Conservation (phyloP, 1,140 invertebrate species). For the Amyelois transitella region DNA sequence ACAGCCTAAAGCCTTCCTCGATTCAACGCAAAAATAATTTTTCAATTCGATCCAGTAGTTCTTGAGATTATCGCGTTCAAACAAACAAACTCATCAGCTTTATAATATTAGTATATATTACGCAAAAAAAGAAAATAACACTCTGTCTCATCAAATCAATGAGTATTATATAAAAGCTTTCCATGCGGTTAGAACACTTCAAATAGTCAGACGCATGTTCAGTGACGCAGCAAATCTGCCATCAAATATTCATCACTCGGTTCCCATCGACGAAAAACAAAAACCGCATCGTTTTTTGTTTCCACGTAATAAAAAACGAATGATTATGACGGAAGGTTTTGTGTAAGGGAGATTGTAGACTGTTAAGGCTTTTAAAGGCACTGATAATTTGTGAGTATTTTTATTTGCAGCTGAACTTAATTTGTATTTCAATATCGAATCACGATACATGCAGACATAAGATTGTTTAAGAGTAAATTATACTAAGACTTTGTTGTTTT, state of each 20-base stretch:
- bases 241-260: neutral
- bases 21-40: no score
- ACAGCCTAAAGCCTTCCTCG: no score
- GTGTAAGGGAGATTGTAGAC: constrained; percentile 17
- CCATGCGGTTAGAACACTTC: neutral
- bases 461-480: no score
- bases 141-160: neutral
- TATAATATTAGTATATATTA: no score
- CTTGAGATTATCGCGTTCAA: no score
- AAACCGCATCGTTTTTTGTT: constrained; percentile 18
- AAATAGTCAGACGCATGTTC: neutral
- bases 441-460: no score
- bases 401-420: neutral
- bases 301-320: constrained; percentile 41
- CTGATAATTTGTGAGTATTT: neutral
- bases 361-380: neutral
- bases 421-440: no score
- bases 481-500: no score
- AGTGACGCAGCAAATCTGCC: neutral
- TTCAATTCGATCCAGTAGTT: no score
- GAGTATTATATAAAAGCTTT: neutral
- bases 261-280: constrained; percentile 6
- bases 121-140: no score
- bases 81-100: no score
- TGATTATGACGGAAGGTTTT: constrained; percentile 28